These are phyloP conservation scores for Mesocricetus auratus DNA, from an alignment of 2,113 vertebrate species.

Conservation along the genomic window DNA sequence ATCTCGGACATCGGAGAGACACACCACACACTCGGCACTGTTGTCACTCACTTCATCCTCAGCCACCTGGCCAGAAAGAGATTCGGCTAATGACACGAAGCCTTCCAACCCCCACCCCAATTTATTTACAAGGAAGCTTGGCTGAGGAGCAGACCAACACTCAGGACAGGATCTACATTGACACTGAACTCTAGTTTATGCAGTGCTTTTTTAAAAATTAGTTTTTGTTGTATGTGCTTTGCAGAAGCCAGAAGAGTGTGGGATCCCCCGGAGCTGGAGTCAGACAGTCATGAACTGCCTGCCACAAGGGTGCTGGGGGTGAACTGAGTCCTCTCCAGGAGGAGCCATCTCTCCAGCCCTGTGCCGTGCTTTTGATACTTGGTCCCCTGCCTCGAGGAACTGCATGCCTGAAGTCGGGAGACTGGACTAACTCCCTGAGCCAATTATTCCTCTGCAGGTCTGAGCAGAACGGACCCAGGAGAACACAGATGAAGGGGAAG, in stretches of 20 bases:
- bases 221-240: background rate
- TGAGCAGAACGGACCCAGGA: background rate
- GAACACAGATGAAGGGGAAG: no score
- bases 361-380: accelerated
- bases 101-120: background rate
- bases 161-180: no score
- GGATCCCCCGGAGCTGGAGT: background rate
- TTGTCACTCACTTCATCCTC: conserved; percentile 99
- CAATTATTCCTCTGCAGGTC: background rate
- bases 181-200: background rate
- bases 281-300: background rate
- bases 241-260: background rate
- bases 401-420: background rate
- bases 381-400: background rate
- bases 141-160: background rate
- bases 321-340: background rate
- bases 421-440: background rate
- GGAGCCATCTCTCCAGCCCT: background rate
- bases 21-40: conserved; percentile 98
- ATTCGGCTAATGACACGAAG: background rate
- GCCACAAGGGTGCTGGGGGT: background rate
- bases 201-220: background rate
- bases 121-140: background rate
- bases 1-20: conserved; percentile 96
- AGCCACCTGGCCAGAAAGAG: conserved; percentile 87